A percentile compares a stretch with the other conserved stretches of the same genome.
Conservation (phyloP, 1,140 invertebrate species). For the Drosophila murphyi region DNA sequence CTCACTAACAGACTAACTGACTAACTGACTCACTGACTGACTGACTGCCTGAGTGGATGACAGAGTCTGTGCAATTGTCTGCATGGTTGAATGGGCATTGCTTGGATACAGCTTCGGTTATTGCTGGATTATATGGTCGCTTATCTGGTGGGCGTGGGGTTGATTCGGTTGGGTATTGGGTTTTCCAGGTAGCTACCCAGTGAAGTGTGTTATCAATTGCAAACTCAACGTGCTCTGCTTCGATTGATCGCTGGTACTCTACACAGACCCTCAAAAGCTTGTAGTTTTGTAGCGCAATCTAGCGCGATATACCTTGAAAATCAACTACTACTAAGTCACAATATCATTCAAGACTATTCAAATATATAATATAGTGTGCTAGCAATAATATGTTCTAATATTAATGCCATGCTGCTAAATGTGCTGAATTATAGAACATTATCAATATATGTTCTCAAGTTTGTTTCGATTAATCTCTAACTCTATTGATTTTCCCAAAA, state of each 20-base stretch:
- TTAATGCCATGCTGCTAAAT: too few relatives aligned
- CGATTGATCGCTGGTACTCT: slow-evolving; percentile 37
- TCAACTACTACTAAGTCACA: too few relatives aligned
- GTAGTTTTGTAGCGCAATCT: neutral
- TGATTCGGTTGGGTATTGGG: neutral
- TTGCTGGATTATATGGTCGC: slow-evolving; percentile 11
- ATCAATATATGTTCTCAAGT: too few relatives aligned
- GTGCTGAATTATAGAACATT: too few relatives aligned
- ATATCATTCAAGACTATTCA: too few relatives aligned
- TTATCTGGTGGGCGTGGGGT: neutral
- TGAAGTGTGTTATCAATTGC: slow-evolving; percentile 80
- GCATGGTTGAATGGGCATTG: slow-evolving; percentile 58
- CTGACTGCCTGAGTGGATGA: slow-evolving; percentile 31
- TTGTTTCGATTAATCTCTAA: too few relatives aligned
- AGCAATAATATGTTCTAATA: too few relatives aligned
- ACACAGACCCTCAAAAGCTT: too few relatives aligned
- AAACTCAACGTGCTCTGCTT: slow-evolving; percentile 70
- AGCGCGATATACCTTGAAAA: neutral
- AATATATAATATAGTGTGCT: too few relatives aligned
- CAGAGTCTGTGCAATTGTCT: slow-evolving; percentile 65
- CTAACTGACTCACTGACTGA: slow-evolving; percentile 39
- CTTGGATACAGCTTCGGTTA: slow-evolving; percentile 40
- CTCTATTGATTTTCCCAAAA: too few relatives aligned
- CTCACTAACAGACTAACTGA: slow-evolving; percentile 26
- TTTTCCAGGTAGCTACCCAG: slow-evolving; percentile 33